Evolutionary conservation across 2,888 invertebrate genomes (phyloP).

Genomic region (Choristoneura rosaceana): DNA sequence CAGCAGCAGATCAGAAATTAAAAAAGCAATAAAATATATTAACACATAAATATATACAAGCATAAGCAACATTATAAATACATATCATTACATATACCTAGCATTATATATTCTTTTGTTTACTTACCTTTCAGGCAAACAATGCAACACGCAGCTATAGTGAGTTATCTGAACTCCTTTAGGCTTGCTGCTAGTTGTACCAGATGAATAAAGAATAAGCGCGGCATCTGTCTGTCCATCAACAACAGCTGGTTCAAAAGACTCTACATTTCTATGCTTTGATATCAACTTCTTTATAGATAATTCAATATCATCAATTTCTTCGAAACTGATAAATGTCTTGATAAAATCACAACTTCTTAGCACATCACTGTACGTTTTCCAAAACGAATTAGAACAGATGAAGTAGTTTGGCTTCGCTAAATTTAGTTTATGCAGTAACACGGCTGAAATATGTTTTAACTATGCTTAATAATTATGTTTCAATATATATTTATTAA

Average conservation of each 20-base stretch:
- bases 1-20: too few species aligned
- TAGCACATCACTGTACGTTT: not conserved
- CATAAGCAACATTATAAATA: too few species aligned
- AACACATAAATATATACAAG: too few species aligned
- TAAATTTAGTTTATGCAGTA: not conserved
- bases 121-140: not conserved
- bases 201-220: conserved; percentile 3
- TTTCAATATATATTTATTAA: not conserved
- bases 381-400: not conserved
- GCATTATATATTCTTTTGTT: not conserved
- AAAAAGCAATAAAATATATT: too few species aligned
- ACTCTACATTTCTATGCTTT: not conserved
- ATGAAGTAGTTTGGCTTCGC: not conserved
- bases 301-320: not conserved
- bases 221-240: not conserved
- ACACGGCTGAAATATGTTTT: not conserved
- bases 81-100: too few species aligned
- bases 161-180: conserved; percentile 1
- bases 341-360: not conserved
- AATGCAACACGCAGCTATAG: not conserved
- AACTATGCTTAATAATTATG: not conserved
- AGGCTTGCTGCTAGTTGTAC: not conserved
- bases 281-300: not conserved
- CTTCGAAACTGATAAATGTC: not conserved
- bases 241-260: not conserved